Evolutionary conservation across 35 echinoderm and acorn worm species (phyloP).

Genomic region (Hemicentrotus pulcherrimus): DNA sequence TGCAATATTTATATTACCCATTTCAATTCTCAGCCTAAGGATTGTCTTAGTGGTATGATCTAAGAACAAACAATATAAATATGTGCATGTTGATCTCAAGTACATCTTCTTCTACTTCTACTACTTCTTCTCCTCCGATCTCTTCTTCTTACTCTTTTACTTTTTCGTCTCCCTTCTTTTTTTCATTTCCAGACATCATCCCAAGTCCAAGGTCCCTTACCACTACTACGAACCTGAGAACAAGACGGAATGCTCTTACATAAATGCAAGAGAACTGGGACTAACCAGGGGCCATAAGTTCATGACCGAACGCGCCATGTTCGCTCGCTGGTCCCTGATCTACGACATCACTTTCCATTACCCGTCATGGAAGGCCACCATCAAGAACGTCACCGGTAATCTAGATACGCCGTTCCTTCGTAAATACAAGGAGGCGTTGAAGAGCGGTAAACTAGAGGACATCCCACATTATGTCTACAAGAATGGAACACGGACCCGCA

Average conservation of each 20-base stretch:
- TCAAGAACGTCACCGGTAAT: slow-evolving; percentile 42
- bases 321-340: slow-evolving; percentile 66
- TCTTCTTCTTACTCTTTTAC: no score
- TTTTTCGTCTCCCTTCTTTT: no score
- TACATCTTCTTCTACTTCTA: no score
- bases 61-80: no score
- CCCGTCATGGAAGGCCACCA: slow-evolving; percentile 63
- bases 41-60: no score
- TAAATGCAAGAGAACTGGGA: slow-evolving; percentile 54
- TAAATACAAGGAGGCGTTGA: slow-evolving; percentile 64
- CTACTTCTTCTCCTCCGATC: no score
- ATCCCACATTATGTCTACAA: background rate
- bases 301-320: slow-evolving; percentile 78
- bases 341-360: slow-evolving; percentile 69
- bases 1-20: no score
- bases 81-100: no score
- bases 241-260: slow-evolving; percentile 69
- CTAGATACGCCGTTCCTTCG: slow-evolving; percentile 73
- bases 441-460: slow-evolving; percentile 26
- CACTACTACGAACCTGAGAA: slow-evolving; percentile 75
- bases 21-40: no score
- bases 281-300: slow-evolving; percentile 66
- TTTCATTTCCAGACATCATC: slow-evolving; percentile 6
- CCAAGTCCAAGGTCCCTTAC: slow-evolving; percentile 69
- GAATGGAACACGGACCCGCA: background rate